Evolutionary conservation across 2,113 vertebrate genomes (phyloP), one percentile per base, ranked within the genome.

Genomic region (Pelvicachromis taeniatus): DNA sequence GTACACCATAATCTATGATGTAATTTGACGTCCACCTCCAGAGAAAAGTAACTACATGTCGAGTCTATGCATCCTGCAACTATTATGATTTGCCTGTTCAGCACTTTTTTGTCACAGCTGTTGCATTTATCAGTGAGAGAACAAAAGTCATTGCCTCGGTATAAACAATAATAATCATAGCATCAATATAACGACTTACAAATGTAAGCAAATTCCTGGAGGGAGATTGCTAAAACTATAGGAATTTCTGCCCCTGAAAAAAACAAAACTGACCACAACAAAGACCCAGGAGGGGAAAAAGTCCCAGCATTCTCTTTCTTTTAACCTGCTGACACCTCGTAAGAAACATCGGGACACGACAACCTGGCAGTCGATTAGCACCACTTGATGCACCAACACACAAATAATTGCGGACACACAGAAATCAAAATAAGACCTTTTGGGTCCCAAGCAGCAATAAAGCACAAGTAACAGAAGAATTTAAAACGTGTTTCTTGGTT

Each of bases 361-460:
- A 3, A 61, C 29, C 19, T 61, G 9, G 58, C 33, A n/a, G n/a
- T n/a, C n/a, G 58, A 38, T 63, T 63, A 63, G 33, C 10, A 63
- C 59, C 59, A 38, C 33, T 63, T 63, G 33, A 63, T 13, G 19
- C 33, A 63, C 33, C 59, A 38, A 63, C 33, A 63, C 59, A 8
- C 0, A 10, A 5, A 63, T 13, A 63, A 63, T 21, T 63, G 0
- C 0, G 2, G 33, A 38, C 59, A 21, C 2, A 38, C 19, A 1
- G 33, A 63, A 38, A 63, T 63, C 59, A 21, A 63, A 63, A 63
- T 38, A 33, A 63, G 59, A 33, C 59, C 33, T 21, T 63, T 38
- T 63, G 33, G 59, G 38, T 63, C 59, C 33, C 65, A 70, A 70
- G 2, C 9, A 45, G 9, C 21, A 16, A 29, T 11, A 21, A 48